These are phyloP conservation scores for Phrynosoma platyrhinos DNA, from an alignment of 2,113 vertebrate species.

Conservation along the genomic window DNA sequence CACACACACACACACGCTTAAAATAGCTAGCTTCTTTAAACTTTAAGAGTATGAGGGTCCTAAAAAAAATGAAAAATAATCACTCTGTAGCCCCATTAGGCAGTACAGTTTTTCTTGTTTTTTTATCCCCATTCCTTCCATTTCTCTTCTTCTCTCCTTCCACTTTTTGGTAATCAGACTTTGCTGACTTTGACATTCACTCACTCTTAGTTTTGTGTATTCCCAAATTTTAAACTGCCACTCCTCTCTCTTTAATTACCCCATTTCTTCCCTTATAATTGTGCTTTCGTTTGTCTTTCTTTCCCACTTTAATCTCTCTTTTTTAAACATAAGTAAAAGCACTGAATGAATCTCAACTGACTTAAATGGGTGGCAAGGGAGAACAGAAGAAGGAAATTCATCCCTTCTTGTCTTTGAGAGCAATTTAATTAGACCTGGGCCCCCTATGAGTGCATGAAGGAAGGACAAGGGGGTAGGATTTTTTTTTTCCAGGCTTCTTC, in stretches of 20 bases:
- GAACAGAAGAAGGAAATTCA: conserved; percentile 82
- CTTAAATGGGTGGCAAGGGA: conserved; percentile 84
- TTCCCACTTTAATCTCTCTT: conserved; percentile 57
- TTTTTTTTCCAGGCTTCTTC: conserved; percentile 70
- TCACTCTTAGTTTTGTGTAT: conserved; percentile 70
- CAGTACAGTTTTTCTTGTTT: not conserved
- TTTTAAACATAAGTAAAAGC: conserved; percentile 78
- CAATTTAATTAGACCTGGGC: conserved; percentile 88
- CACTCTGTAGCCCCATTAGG: conserved; percentile 42
- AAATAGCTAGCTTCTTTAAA: not conserved
- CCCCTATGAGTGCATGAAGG: conserved; percentile 70
- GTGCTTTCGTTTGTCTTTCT: not conserved
- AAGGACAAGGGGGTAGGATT: conserved; percentile 74
- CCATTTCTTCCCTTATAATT: not conserved
- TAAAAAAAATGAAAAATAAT: conserved; percentile 56
- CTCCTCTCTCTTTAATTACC: conserved; percentile 23
- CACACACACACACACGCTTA: not conserved
- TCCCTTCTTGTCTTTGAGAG: conserved; percentile 90
- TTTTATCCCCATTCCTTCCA: too few relatives aligned
- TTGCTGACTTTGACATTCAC: not conserved
- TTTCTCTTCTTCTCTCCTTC: not conserved
- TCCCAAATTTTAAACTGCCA: conserved; percentile 63
- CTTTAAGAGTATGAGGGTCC: not conserved
- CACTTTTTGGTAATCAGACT: conserved; percentile 11
- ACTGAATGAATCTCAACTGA: conserved; percentile 78